Evolutionary conservation across 2,888 invertebrate species (phyloP), one percentile per base, ranked within the genome.

Genomic region (Amiota communis): DNA sequence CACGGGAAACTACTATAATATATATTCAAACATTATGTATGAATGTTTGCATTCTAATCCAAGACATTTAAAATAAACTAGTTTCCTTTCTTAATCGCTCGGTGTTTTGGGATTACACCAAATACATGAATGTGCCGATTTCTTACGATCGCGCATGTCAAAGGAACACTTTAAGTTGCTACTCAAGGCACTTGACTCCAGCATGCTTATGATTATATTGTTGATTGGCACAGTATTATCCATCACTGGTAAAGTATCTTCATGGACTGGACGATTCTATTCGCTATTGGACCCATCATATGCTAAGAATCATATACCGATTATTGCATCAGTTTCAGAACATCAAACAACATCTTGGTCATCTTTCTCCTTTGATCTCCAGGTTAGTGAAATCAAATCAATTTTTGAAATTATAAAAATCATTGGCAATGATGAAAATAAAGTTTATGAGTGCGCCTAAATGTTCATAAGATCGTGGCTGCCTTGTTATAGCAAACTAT

Each of bases 331-430:
- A 0, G 88, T 88, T 4, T 98, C 98, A 2, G 98, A 99, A 91
- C 98, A 99, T 93, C 98, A 99, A 91, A 98, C 98, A 1, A 99
- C 98, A 2, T 96, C 98, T 0, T 99, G 98, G 98, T 96, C 97
- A 69, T 98, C 98, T 0, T 99, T 98, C 91, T 99, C 98, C 91
- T 98, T 98, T 90, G 98, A 99, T 91, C 92, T 99, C 71, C 88
- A 88, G 87, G 90, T 89, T 79, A 69, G 74, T 3, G 3, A 23
- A 36, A 12, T 63, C 17, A 17, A 23, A 63, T 17, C 2, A 36
- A 36, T 8, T 56, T 75, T n/a, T 15, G 47, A 48, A 15, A 0
- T 36, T 36, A 6, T 36, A 6, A 36, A 36, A 36, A 6, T 36
- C 36, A 36, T 36, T 36, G 8, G 36, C 6, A 36, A 6, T 80